A percentile compares a stretch with the other conserved stretches of the same genome.
Evolutionary conservation across 30 jellyfish, hydroid and myxozoan genomes (phyloP).

Genomic region (Cassiopea andromeda): DNA sequence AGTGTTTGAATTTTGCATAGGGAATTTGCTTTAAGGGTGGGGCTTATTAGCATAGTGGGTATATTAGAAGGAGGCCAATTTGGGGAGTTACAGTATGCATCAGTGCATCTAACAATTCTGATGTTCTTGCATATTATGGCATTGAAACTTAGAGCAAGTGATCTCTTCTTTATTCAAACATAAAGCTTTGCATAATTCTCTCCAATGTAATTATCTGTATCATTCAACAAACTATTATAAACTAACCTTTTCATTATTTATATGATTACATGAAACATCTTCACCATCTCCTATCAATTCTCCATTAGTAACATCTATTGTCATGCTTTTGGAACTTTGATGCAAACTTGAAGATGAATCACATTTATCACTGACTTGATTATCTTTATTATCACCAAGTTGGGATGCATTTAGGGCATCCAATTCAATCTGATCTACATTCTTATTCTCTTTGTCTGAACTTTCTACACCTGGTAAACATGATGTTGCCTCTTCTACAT

Average conservation of each 20-base stretch:
- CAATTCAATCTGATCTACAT: conserved; percentile 63
- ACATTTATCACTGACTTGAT: background rate
- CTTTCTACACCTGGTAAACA: conserved; percentile 1
- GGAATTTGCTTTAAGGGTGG: too few species aligned
- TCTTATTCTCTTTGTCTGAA: conserved; percentile 14
- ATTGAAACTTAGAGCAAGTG: too few species aligned
- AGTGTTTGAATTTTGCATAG: too few species aligned
- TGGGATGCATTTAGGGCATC: conserved; percentile 37
- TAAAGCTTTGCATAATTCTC: too few species aligned
- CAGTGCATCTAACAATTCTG: too few species aligned
- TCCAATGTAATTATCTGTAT: too few species aligned
- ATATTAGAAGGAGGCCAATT: too few species aligned
- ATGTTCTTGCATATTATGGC: too few species aligned
- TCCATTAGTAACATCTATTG: conserved; percentile 11
- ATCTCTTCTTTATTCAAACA: too few species aligned
- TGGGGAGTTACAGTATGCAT: too few species aligned
- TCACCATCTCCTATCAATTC: conserved; percentile 2
- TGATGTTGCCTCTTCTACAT: conserved; percentile 41
- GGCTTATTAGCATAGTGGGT: too few species aligned
- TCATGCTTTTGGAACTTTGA: background rate
- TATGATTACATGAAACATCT: background rate
- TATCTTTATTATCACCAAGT: conserved; percentile 5
- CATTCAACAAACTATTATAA: background rate
- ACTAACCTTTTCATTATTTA: background rate
- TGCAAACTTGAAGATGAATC: background rate